Percentiles rank a stretch among this genome's conserved stretches.
Evolutionary conservation across 2,113 vertebrate species (phyloP).

Genomic region (Ceyx melanurus): DNA sequence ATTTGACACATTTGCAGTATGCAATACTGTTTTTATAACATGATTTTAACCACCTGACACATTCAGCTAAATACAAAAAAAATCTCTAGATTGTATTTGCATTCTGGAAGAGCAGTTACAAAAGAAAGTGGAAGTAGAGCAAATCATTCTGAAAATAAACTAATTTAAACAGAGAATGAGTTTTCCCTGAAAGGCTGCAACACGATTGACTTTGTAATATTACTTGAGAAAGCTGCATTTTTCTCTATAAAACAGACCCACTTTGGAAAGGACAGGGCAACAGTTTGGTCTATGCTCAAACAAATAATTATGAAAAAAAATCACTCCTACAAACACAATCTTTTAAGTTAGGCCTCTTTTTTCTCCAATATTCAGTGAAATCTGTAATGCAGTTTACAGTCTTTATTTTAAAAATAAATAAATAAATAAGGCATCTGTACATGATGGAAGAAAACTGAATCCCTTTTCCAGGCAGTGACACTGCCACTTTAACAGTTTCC

Average conservation of each 20-base stretch:
- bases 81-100: background rate
- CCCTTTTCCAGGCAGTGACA: slow-evolving; percentile 29
- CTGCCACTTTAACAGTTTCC: slow-evolving; percentile 62
- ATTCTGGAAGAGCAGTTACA: slow-evolving; percentile 20
- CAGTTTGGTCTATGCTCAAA: background rate
- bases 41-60: slow-evolving; percentile 23
- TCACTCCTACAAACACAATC: background rate
- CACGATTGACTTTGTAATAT: background rate
- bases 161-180: background rate
- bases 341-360: background rate
- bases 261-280: background rate
- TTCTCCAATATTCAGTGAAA: background rate
- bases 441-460: background rate
- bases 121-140: slow-evolving; percentile 23
- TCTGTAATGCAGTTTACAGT: background rate
- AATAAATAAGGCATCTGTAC: background rate
- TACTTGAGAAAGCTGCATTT: slow-evolving; percentile 10
- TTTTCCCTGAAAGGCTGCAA: background rate
- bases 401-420: background rate
- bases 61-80: slow-evolving; percentile 13
- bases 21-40: background rate
- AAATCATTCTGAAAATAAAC: slow-evolving; percentile 32
- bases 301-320: background rate
- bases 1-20: background rate
- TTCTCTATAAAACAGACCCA: background rate